These are phyloP conservation scores for Euwallacea similis DNA, from an alignment of 1,140 invertebrate genomes.

Conservation along the genomic window DNA sequence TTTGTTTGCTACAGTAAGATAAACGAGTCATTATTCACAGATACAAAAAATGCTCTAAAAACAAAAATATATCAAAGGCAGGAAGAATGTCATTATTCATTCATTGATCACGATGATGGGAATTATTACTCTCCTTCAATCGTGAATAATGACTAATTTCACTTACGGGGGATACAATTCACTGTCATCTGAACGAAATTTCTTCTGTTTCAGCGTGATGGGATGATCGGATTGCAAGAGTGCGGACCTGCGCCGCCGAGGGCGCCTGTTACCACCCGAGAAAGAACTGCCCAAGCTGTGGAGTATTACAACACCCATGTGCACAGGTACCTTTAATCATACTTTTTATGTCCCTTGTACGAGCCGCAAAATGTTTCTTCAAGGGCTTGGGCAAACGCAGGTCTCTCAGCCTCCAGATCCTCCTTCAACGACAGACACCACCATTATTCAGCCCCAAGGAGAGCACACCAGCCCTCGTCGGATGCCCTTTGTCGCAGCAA, in stretches of 20 bases:
- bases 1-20: too few relatives aligned
- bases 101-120: too few relatives aligned
- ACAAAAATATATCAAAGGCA: too few relatives aligned
- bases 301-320: slow-evolving; percentile 59
- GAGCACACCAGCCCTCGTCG: slow-evolving; percentile 14
- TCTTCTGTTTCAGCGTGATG: slow-evolving; percentile 52
- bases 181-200: neutral
- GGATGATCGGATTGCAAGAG: slow-evolving; percentile 56
- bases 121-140: too few relatives aligned
- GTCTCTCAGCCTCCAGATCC: slow-evolving; percentile 46
- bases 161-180: too few relatives aligned
- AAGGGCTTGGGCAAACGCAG: slow-evolving; percentile 53
- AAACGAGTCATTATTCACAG: too few relatives aligned
- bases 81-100: too few relatives aligned
- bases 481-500: slow-evolving; percentile 59
- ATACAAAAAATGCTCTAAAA: too few relatives aligned
- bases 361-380: neutral
- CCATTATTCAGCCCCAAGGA: slow-evolving; percentile 36
- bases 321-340: slow-evolving; percentile 41
- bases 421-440: slow-evolving; percentile 52
- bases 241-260: slow-evolving; percentile 52
- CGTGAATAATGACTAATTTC: too few relatives aligned
- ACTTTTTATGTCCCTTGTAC: neutral
- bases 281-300: slow-evolving; percentile 56
- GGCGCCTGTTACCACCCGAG: slow-evolving; percentile 48